Percentiles rank a stretch among this genome's conserved stretches.
These are phyloP conservation scores for Semnornis frantzii DNA, from an alignment of 2,113 vertebrate species.

Conservation along the genomic window DNA sequence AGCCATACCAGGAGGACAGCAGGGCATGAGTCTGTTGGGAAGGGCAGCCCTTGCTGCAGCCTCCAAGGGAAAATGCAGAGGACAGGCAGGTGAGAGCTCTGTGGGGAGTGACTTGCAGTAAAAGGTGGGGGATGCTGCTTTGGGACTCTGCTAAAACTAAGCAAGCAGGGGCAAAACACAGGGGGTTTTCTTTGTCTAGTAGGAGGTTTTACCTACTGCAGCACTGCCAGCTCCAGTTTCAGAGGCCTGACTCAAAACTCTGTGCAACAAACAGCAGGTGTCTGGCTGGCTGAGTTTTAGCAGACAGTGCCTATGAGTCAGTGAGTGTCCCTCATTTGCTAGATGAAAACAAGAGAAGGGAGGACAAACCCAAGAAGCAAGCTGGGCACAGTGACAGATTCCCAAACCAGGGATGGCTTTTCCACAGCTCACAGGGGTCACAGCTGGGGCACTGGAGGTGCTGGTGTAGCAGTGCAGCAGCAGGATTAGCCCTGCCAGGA, in stretches of 20 bases:
- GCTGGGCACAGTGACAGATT: neutral
- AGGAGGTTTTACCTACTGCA: neutral
- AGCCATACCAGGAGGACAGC: neutral
- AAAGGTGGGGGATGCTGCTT: rapidly evolving
- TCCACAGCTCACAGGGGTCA: too few relatives aligned
- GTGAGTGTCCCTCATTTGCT: rapidly evolving
- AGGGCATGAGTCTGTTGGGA: rapidly evolving
- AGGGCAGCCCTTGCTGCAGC: neutral
- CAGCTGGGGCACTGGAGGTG: neutral
- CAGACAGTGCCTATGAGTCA: rapidly evolving
- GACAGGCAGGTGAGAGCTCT: neutral
- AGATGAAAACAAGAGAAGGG: neutral
- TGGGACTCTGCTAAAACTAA: neutral
- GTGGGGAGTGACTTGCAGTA: neutral
- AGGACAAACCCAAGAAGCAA: neutral
- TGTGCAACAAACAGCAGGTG: rapidly evolving
- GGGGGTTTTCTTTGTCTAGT: neutral
- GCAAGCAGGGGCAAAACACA: rapidly evolving
- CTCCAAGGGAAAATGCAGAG: neutral
- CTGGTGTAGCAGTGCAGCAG: rapidly evolving
- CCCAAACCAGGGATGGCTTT: neutral
- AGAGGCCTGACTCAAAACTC: neutral
- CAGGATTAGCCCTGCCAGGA: neutral
- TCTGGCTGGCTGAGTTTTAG: neutral
- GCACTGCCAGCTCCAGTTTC: neutral